Percentiles rank a stretch among this genome's conserved stretches.
These are phyloP conservation scores for Potamarius usumacintae DNA, from an alignment of 2,113 vertebrate genomes.

Conservation along the genomic window DNA sequence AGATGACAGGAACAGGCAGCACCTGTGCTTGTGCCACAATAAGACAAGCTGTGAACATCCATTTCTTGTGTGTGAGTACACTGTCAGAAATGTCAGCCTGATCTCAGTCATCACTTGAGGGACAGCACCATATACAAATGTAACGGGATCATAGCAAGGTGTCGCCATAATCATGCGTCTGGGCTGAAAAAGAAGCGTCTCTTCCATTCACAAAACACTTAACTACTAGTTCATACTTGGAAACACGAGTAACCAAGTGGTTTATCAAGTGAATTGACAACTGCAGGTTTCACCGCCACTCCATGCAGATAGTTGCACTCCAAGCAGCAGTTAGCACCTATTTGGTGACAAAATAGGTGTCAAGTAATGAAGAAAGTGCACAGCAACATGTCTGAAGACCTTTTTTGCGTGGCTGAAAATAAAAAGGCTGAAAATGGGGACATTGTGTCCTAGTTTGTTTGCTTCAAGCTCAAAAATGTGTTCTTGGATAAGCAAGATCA, in stretches of 20 bases:
- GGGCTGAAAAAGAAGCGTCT: background rate
- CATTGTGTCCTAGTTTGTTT: background rate
- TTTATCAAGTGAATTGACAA: background rate
- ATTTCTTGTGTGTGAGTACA: background rate
- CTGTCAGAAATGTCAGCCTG: conserved; percentile 14
- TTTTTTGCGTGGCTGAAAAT: background rate
- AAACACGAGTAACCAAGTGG: background rate
- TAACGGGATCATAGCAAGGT: too few species aligned
- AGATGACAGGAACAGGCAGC: background rate
- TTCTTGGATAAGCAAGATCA: background rate
- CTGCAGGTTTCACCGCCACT: background rate
- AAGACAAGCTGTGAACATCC: conserved; percentile 17
- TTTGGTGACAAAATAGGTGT: background rate
- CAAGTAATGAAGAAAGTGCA: background rate
- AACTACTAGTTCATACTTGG: background rate
- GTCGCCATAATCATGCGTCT: background rate
- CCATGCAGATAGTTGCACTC: background rate
- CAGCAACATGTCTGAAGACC: too few species aligned
- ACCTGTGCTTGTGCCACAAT: background rate
- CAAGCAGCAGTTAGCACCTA: too few species aligned
- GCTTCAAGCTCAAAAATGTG: background rate
- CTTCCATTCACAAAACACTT: background rate
- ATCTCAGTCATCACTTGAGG: background rate
- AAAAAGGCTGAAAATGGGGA: background rate
- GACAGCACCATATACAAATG: background rate